These are phyloP conservation scores for Pogonognathellus flavescens DNA, from an alignment of 1,140 invertebrate genomes.

Conservation along the genomic window DNA sequence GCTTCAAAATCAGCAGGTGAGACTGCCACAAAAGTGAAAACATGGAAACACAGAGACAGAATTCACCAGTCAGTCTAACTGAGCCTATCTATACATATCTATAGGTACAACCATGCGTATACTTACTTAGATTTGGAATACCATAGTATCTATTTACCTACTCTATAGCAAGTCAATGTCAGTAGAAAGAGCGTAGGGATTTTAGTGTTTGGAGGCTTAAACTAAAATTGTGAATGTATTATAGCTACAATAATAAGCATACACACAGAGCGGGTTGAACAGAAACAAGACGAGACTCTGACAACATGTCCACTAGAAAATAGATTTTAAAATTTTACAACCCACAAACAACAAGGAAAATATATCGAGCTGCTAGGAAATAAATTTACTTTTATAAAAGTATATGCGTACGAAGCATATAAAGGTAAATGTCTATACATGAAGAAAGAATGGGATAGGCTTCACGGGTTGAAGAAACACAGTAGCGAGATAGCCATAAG, in stretches of 20 bases:
- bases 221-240: too few relatives aligned
- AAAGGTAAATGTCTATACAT: too few relatives aligned
- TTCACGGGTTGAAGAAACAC: background rate
- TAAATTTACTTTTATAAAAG: background rate
- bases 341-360: background rate
- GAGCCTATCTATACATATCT: too few relatives aligned
- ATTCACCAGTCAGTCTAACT: conserved; percentile 4
- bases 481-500: conserved; percentile 9
- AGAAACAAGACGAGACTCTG: background rate
- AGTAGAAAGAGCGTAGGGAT: background rate
- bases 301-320: background rate
- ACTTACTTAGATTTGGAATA: too few relatives aligned
- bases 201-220: background rate
- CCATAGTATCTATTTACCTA: too few relatives aligned
- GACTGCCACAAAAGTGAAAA: conserved; percentile 42
- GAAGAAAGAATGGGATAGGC: too few relatives aligned
- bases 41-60: conserved; percentile 25
- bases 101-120: too few relatives aligned
- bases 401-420: too few relatives aligned
- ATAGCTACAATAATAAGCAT: background rate
- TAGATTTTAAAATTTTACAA: background rate
- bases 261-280: conserved; percentile 13
- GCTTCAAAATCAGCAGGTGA: conserved; percentile 36
- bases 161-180: background rate
- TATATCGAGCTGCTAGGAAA: background rate